phyloP scores from a whole-genome alignment of 2,888 invertebrate genomes.

The Hydraecia micacea region DNA sequence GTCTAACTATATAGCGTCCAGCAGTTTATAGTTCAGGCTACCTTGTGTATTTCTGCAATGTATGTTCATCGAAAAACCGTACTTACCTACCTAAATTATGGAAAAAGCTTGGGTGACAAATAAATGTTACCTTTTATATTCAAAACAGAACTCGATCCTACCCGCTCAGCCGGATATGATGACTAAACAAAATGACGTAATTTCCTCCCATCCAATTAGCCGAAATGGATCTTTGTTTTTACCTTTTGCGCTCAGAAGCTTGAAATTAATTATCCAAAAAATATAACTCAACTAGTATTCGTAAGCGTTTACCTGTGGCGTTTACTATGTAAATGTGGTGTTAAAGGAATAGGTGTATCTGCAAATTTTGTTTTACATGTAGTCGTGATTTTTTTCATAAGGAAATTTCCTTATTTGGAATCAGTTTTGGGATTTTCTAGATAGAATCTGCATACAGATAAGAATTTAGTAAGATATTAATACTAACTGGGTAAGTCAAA shows the following conservation, averaged over 20 bases:
- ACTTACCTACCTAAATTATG: neutral
- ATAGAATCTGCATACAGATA: neutral
- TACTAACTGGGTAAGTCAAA: neutral
- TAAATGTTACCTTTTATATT: constrained; percentile 20
- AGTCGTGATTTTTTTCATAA: neutral
- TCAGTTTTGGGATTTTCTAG: neutral
- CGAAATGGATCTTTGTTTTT: constrained; percentile 58
- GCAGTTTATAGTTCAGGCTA: neutral
- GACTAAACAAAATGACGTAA: constrained; percentile 55
- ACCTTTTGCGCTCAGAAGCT: constrained; percentile 45
- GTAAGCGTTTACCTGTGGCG: constrained; percentile 24
- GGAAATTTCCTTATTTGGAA: neutral
- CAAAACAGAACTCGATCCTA: constrained; percentile 18
- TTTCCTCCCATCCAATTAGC: constrained; percentile 59
- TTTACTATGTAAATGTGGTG: constrained; percentile 20
- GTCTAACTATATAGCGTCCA: neutral
- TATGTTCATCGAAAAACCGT: neutral
- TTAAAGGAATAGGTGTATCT: constrained; percentile 1
- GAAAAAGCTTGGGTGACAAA: neutral
- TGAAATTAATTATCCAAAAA: constrained; percentile 50
- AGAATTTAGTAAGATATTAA: neutral
- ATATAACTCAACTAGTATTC: constrained; percentile 43
- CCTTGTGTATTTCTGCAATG: neutral
- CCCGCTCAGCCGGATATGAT: constrained; percentile 48
- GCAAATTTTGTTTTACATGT: neutral